Percentiles rank a stretch among this genome's conserved stretches.
Evolutionary conservation across 1,140 invertebrate species (phyloP).

Genomic region (Drosophila pseudoananassae): DNA sequence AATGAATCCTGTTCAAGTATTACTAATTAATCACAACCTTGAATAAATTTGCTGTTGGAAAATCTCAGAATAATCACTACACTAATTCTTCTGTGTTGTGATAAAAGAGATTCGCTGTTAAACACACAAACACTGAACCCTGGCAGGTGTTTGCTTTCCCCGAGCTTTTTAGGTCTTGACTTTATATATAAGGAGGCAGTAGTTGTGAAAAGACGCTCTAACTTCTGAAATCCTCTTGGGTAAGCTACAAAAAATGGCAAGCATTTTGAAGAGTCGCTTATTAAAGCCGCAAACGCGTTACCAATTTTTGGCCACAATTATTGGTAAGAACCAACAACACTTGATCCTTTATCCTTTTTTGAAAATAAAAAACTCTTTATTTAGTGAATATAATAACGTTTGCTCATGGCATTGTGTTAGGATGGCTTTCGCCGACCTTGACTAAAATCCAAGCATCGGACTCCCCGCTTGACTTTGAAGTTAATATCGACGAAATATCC

Average conservation of each 20-base stretch:
- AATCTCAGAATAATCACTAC: neutral
- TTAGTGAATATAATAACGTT: slow-evolving; percentile 84
- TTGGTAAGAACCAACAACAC: slow-evolving; percentile 33
- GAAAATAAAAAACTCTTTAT: neutral
- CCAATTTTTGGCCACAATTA: slow-evolving; percentile 2
- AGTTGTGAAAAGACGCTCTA: neutral
- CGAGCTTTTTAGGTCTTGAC: neutral
- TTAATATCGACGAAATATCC: slow-evolving; percentile 66
- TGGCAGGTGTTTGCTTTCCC: neutral
- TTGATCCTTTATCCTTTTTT: neutral
- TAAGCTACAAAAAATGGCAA: slow-evolving; percentile 1
- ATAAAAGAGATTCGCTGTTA: neutral
- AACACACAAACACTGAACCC: neutral
- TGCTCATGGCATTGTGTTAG: slow-evolving; percentile 83
- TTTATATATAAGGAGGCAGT: neutral
- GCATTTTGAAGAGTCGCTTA: neutral
- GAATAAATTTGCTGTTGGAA: too few species aligned
- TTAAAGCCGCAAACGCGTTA: neutral
- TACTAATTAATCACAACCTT: too few species aligned
- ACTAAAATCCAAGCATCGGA: slow-evolving; percentile 47
- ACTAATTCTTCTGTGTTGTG: neutral
- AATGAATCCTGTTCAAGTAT: too few species aligned
- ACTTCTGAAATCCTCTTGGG: neutral
- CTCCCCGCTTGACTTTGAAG: slow-evolving; percentile 56
- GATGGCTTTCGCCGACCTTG: slow-evolving; percentile 84